Conservation (phyloP, 1,140 invertebrate species). For the Aethina tumida region DNA sequence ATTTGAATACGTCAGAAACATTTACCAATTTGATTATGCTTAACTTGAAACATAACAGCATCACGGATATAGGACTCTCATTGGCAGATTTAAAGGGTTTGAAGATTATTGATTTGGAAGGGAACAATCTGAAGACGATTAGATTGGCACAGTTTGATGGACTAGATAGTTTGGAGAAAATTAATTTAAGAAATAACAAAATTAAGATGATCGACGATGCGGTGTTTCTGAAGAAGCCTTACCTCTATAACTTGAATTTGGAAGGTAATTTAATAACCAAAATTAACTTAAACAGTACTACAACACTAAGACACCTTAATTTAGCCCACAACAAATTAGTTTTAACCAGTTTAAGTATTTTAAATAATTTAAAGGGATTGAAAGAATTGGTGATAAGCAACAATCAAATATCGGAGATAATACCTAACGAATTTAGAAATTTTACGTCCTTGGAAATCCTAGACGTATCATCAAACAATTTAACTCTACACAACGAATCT, state of each 20-base stretch:
- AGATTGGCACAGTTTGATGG: constrained; percentile 5
- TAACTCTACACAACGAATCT: constrained; percentile 13
- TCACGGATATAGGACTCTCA: constrained; percentile 14
- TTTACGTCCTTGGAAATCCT: constrained; percentile 13
- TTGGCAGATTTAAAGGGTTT: constrained; percentile 15
- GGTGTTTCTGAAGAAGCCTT: too few species aligned
- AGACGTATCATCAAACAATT: constrained; percentile 20
- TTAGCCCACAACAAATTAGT: constrained; percentile 19
- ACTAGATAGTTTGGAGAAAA: constrained; percentile 7
- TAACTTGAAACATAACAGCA: constrained; percentile 25
- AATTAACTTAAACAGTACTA: constrained; percentile 10
- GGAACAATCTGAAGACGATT: constrained; percentile 7
- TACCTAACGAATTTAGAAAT: constrained; percentile 9
- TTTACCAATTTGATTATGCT: constrained; percentile 13
- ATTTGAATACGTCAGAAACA: constrained; percentile 3
- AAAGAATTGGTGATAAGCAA: constrained; percentile 12
- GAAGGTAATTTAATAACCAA: constrained; percentile 15
- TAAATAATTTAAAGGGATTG: constrained; percentile 11
- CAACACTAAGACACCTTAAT: constrained; percentile 14
- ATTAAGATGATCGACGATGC: not conserved
- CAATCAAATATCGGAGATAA: constrained; percentile 14
- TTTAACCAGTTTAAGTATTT: constrained; percentile 8
- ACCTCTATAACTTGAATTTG: constrained; percentile 16
- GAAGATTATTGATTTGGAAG: constrained; percentile 10
- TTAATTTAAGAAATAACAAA: constrained; percentile 10